Evolutionary conservation across 2,797 vertebrate species (phyloP), one percentile per base, ranked within the genome.

Genomic region (Ptychobarbus kaznakovi): DNA sequence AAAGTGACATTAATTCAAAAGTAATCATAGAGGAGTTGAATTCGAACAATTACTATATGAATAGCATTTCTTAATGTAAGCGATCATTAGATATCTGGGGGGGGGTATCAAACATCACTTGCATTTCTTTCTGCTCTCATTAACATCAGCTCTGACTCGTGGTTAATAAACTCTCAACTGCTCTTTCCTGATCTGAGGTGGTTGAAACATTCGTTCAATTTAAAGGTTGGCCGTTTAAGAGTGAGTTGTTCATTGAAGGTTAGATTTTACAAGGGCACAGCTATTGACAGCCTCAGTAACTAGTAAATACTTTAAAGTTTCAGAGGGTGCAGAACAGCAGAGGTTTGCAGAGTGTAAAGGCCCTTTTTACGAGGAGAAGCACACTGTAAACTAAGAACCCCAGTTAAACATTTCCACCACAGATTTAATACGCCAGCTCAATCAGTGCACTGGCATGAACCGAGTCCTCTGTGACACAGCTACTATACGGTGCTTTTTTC

Each of bases 351-450:
- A 93, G 93, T 92, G 84, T 80, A 85, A 91, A 89, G 0, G 88
- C 90, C 91, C 91, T 94, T 94, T 95, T 95, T 93, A 93, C 90
- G 89, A 91, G 86, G 87, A 88, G 90, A 91, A 92, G 90, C 90
- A 89, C 92, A 89, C 92, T 91, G 92, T 93, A 94, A 94, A 94
- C 88, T 90, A 84, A 38, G 79, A 82, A 86, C 69, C 82, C 46
- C 40, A 28, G 66, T 84, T 81, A 84, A 81, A 81, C 72, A 77
- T 81, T 75, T 80, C 53, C 77, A 85, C 76, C 51, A 63, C 83
- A 70, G 66, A 51, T 85, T 85, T 73, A 73, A 63, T 80, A 74
- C 32, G 69, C 42, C 84, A 80, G 32, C 77, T 73, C 77, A 65
- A 80, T 80, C 84, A 65, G 84, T 74, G 65, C 49, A 44, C 40